Percentiles rank a stretch among this genome's conserved stretches.
Evolutionary conservation across 2,113 vertebrate species (phyloP).

Genomic region (Petrocephalus microphthalmus): DNA sequence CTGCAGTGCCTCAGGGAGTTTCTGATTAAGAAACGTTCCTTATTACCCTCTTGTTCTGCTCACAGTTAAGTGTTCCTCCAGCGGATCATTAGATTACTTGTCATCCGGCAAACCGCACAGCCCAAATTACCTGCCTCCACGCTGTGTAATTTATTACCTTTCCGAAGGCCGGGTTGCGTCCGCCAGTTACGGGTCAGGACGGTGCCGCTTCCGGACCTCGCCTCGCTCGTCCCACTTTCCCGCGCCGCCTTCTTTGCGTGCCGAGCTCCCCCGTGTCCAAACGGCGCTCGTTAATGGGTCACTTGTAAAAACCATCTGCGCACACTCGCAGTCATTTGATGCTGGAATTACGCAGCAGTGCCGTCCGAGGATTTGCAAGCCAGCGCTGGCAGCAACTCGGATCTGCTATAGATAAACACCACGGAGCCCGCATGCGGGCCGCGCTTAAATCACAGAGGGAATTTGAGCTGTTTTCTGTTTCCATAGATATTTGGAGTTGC

Average conservation of each 20-base stretch:
- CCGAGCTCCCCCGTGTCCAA: not conserved
- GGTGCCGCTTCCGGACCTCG: not conserved
- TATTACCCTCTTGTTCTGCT: not conserved
- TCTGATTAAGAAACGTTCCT: not conserved
- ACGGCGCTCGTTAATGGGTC: not conserved
- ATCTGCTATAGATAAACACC: constrained; percentile 5
- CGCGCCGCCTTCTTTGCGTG: not conserved
- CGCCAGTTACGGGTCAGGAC: not conserved
- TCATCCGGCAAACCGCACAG: not conserved
- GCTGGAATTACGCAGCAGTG: not conserved
- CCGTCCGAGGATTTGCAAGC: not conserved
- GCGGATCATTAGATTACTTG: not conserved
- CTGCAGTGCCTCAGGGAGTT: not conserved
- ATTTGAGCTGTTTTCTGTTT: not conserved
- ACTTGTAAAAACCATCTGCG: not conserved
- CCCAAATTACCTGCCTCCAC: not conserved
- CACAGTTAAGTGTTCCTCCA: not conserved
- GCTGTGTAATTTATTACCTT: not conserved
- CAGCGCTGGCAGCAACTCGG: not conserved
- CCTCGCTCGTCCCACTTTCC: not conserved
- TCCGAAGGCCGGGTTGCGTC: not conserved
- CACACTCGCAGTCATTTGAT: not conserved
- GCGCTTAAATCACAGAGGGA: not conserved
- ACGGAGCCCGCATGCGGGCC: not conserved
- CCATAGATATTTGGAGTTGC: not conserved